Conservation (phyloP, 2,797 vertebrate genomes). For the Helicolenus hilgendorfi region DNA sequence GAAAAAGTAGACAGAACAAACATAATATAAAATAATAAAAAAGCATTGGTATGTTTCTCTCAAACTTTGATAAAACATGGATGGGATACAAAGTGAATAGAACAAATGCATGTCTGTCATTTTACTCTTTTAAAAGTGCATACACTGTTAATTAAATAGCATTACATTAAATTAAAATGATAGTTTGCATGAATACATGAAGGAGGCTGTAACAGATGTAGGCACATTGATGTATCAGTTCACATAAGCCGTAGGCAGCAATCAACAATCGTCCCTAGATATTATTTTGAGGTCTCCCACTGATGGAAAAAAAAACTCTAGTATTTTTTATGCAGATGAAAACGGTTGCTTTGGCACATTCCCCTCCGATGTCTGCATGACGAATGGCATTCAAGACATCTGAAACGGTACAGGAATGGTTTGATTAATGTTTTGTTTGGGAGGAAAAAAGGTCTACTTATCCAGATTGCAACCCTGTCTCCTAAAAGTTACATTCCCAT, state of each 20-base stretch:
- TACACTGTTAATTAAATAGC: slow-evolving; percentile 93
- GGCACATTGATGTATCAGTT: slow-evolving; percentile 95
- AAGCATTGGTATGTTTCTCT: slow-evolving; percentile 77
- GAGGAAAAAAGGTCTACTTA: slow-evolving; percentile 36
- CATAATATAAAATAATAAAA: slow-evolving; percentile 67
- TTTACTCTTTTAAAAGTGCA: slow-evolving; percentile 90
- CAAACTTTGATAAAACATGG: slow-evolving; percentile 72
- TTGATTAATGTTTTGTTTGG: slow-evolving; percentile 65
- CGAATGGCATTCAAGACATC: slow-evolving; percentile 82
- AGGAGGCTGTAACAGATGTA: slow-evolving; percentile 95
- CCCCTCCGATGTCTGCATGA: slow-evolving; percentile 82
- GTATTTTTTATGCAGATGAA: slow-evolving; percentile 71
- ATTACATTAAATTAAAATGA: slow-evolving; percentile 95
- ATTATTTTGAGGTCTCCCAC: slow-evolving; percentile 71
- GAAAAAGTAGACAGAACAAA: slow-evolving; percentile 58
- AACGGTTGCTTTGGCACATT: slow-evolving; percentile 91
- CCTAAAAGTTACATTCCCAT: neutral
- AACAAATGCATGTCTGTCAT: slow-evolving; percentile 83
- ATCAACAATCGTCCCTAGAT: slow-evolving; percentile 86
- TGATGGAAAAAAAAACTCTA: slow-evolving; percentile 39
- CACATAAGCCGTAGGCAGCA: slow-evolving; percentile 81
- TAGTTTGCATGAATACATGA: slow-evolving; percentile 92
- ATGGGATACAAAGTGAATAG: slow-evolving; percentile 78
- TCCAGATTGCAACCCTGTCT: slow-evolving; percentile 21
- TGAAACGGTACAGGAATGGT: slow-evolving; percentile 81